Base-by-base conservation (phyloP, 2,797 vertebrate genomes). In the Phyllotis vaccarum region DNA sequence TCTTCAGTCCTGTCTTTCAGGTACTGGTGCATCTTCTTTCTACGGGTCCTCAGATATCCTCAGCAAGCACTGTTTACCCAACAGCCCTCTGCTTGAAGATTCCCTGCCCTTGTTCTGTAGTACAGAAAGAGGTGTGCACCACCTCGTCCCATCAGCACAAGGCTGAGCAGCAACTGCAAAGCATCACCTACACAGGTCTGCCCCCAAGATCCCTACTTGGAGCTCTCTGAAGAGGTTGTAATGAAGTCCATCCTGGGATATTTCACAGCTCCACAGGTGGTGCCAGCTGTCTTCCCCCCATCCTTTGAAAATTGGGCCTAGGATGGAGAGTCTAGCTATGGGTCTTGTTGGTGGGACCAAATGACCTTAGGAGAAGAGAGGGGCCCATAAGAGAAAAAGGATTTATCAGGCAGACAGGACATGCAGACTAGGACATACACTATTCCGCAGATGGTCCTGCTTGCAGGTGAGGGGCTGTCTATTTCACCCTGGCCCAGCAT, bases 121-220 rank as follows among this genome's bases (percentile, higher is more conserved):
- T 6, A 54, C 80, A 8, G 34, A 40, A 46, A 17, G 11, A 0
- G 0, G 6, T 29, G 37, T 81, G 46, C 31, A 1, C 24, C 82
- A 27, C 17, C 22, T 14, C 17, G 43, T 40, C 31, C 43, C 37
- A 52, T 34, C 34, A 3, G 49, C 3, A 0, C 17, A 12, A 10
- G 29, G 10, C 0, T 0, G 34, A 43, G 22, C 0, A n/a, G 74
- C 58, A 21, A 10, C 40, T 3, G 12, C 49, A 9, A n/a, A 0
- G 8, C 17, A 17, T 3, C 1, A 43, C 31, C 34, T 0, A 0
- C 54, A 16, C 21, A 34, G 31, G 27, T 81, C 60, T 10, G 10
- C 40, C 21, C 52, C 3, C 40, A 34, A 3, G 1, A 49, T 4
- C 24, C 31, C n/a, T 34, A 24, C 6, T 13, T 11, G n/a, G 12